A percentile compares a stretch with the other conserved stretches of the same genome.
Evolutionary conservation across 2,113 vertebrate species (phyloP).

Genomic region (Xyliphius kryptos): DNA sequence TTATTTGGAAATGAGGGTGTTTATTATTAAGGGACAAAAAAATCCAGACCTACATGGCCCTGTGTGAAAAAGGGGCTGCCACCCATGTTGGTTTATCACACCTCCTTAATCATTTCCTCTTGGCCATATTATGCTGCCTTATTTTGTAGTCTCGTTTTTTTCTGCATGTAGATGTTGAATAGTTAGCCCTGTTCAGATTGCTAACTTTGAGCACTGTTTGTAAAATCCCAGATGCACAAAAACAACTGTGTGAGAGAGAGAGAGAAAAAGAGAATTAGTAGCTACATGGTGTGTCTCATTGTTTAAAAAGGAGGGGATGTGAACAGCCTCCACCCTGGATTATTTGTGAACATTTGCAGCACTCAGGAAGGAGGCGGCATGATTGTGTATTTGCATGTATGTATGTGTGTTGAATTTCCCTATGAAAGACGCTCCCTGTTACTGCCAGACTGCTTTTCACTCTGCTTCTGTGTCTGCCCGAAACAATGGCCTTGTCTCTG

Average conservation of each 20-base stretch:
- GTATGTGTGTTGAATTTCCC: constrained; percentile 17
- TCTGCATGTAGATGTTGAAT: no score
- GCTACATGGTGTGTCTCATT: constrained; percentile 29
- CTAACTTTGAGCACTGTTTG: no score
- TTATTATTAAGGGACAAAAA: no score
- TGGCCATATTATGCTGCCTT: no score
- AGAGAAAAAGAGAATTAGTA: constrained; percentile 6
- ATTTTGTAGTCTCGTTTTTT: no score
- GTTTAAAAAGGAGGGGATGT: constrained; percentile 39
- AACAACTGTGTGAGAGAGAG: neutral
- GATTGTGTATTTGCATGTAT: constrained; percentile 4
- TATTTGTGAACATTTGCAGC: constrained; percentile 34
- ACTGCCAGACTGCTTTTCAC: constrained; percentile 9
- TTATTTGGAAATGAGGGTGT: no score
- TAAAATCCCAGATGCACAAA: neutral
- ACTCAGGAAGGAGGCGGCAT: constrained; percentile 42
- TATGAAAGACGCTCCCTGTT: constrained; percentile 18
- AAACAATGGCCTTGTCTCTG: constrained; percentile 40
- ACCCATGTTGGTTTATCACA: no score
- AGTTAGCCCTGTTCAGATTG: no score
- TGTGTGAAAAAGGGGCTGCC: no score
- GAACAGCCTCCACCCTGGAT: constrained; percentile 35
- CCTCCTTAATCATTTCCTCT: no score
- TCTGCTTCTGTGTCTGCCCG: constrained; percentile 28
- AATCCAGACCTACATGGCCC: no score